A percentile compares a stretch with the other conserved stretches of the same genome.
Evolutionary conservation across 2,888 invertebrate genomes (phyloP).

Genomic region (Danaus chrysippus): DNA sequence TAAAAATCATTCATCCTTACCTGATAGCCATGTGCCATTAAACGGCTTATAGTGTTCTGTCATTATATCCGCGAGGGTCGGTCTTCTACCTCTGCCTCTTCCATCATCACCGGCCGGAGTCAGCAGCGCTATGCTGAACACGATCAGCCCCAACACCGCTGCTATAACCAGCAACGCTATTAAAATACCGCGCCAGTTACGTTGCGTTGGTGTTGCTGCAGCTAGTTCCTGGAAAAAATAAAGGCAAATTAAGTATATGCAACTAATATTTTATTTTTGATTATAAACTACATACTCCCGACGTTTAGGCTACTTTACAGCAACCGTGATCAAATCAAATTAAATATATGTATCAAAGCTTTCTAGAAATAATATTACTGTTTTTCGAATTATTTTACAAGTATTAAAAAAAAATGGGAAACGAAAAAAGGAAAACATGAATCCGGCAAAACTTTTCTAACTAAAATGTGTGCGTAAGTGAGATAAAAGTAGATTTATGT

Average conservation of each 20-base stretch:
- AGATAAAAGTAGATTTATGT: too few species aligned
- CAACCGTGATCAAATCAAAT: too few species aligned
- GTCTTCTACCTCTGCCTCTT: conserved; percentile 82
- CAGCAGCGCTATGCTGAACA: conserved; percentile 93
- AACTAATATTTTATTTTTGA: too few species aligned
- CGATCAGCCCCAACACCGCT: conserved; percentile 91
- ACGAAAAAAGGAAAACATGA: too few species aligned
- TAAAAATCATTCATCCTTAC: conserved; percentile 34
- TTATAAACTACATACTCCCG: too few species aligned
- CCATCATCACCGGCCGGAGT: conserved; percentile 88
- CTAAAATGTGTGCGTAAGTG: too few species aligned
- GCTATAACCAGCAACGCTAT: conserved; percentile 95
- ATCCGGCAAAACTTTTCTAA: too few species aligned
- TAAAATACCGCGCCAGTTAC: conserved; percentile 97
- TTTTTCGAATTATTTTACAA: not conserved
- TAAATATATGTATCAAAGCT: too few species aligned
- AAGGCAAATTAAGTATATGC: too few species aligned
- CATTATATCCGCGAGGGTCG: conserved; percentile 84
- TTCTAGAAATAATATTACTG: not conserved
- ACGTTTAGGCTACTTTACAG: too few species aligned
- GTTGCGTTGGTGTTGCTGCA: conserved; percentile 89
- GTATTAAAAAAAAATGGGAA: too few species aligned
- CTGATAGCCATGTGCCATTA: conserved; percentile 81
- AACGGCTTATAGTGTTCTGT: conserved; percentile 80
- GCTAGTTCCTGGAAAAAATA: conserved; percentile 87